Evolutionary conservation across 2,797 vertebrate genomes (phyloP).

Genomic region (Peromyscus melanophrys): DNA sequence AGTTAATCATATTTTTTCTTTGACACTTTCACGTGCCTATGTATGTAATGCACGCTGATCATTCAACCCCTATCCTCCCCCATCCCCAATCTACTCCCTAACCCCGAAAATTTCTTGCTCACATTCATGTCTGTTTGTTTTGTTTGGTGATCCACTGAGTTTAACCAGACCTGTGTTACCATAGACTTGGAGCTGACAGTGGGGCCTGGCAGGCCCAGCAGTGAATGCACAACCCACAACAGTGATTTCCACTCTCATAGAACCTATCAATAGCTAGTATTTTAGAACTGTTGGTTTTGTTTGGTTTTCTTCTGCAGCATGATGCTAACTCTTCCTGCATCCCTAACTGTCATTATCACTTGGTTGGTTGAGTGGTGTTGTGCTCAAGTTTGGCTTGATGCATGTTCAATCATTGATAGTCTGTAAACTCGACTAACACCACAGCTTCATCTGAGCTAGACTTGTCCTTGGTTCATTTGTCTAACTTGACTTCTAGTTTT

Average conservation of each 20-base stretch:
- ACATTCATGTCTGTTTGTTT: background rate
- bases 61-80: background rate
- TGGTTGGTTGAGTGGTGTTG: background rate
- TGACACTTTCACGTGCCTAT: background rate
- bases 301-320: background rate
- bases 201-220: background rate
- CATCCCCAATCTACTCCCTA: background rate
- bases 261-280: background rate
- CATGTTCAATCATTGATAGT: background rate
- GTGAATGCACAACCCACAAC: background rate
- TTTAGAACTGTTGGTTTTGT: background rate
- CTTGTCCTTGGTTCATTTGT: background rate
- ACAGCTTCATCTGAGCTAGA: background rate
- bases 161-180: background rate
- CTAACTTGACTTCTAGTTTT: constrained; percentile 31
- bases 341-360: background rate
- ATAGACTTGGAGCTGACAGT: background rate
- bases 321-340: background rate
- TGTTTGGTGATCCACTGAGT: background rate
- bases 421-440: accelerated
- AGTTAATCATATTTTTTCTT: background rate
- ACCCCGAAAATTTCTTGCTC: background rate
- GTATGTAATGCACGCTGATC: background rate
- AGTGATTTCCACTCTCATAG: background rate
- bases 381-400: background rate